Conservation (phyloP, 2,888 invertebrate species). For the Cephus spinipes region DNA sequence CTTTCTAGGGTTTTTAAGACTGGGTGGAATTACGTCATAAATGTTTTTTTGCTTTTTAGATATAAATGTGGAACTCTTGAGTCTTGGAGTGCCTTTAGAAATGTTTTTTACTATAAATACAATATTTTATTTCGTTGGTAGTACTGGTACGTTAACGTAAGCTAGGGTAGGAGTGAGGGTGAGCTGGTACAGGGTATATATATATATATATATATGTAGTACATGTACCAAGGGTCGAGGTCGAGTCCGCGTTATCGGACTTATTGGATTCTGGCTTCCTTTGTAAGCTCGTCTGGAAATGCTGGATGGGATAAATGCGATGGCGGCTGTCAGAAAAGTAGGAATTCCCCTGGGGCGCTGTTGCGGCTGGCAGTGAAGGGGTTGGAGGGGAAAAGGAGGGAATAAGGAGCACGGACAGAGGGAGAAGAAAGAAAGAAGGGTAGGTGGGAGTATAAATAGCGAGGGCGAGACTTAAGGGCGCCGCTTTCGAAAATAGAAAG, state of each 20-base stretch:
- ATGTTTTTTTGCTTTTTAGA: not conserved
- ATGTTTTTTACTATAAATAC: not conserved
- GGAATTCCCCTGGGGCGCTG: slow-evolving; percentile 45
- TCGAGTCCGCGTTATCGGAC: slow-evolving; percentile 44
- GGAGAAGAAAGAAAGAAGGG: slow-evolving; percentile 9
- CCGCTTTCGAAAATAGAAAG: slow-evolving; percentile 47
- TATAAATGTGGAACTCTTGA: not conserved
- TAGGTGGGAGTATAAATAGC: slow-evolving; percentile 41
- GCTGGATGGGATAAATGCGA: slow-evolving; percentile 49
- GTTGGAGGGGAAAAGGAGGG: slow-evolving; percentile 9
- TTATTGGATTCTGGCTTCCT: slow-evolving; percentile 53
- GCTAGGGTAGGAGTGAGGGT: not conserved
- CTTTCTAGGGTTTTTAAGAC: not conserved
- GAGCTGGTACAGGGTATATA: not conserved
- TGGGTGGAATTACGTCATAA: not conserved
- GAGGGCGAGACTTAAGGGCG: slow-evolving; percentile 40
- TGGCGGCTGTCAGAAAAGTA: slow-evolving; percentile 51
- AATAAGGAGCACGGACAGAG: slow-evolving; percentile 14
- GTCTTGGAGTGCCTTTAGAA: not conserved
- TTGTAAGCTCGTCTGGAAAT: slow-evolving; percentile 50
- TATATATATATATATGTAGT: not conserved
- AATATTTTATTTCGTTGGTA: not conserved
- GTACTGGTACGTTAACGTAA: not conserved
- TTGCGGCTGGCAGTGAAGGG: slow-evolving; percentile 28
- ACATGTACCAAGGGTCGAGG: not conserved